A percentile compares a stretch with the other conserved stretches of the same genome.
phyloP scores from a whole-genome alignment of 2,888 invertebrate genomes.

The Drosophila pseudotalamancana region DNA sequence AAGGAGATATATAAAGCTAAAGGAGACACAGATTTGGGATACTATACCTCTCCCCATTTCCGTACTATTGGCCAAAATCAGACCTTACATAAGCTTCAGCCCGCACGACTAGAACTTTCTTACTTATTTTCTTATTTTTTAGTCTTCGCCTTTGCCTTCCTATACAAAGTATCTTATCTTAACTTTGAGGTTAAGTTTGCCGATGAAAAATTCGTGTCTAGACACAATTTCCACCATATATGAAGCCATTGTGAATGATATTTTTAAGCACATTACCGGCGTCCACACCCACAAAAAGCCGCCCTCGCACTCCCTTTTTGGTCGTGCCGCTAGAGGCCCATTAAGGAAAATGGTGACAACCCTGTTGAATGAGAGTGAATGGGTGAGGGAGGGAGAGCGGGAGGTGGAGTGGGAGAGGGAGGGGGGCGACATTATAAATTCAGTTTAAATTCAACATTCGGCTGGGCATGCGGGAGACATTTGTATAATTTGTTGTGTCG shows the following conservation, averaged over 20 bases:
- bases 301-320: background rate
- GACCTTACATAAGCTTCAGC: too few species aligned
- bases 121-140: too few species aligned
- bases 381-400: conserved; percentile 1
- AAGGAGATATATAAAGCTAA: too few species aligned
- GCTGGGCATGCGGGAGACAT: conserved; percentile 62
- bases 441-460: conserved; percentile 47
- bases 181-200: background rate
- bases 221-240: conserved; percentile 32
- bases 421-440: conserved; percentile 50
- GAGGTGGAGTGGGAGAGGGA: background rate
- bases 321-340: conserved; percentile 60
- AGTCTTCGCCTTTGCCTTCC: too few species aligned
- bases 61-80: too few species aligned
- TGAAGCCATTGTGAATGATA: conserved; percentile 22
- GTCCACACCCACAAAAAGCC: background rate
- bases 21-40: too few species aligned
- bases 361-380: conserved; percentile 8
- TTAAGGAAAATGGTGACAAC: conserved; percentile 62
- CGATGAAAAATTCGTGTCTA: conserved; percentile 25
- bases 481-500: conserved; percentile 77
- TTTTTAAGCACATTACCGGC: conserved; percentile 33
- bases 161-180: too few species aligned
- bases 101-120: too few species aligned
- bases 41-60: too few species aligned